These are phyloP conservation scores for Oreochromis niloticus DNA, from an alignment of 2,113 vertebrate genomes.

Conservation along the genomic window DNA sequence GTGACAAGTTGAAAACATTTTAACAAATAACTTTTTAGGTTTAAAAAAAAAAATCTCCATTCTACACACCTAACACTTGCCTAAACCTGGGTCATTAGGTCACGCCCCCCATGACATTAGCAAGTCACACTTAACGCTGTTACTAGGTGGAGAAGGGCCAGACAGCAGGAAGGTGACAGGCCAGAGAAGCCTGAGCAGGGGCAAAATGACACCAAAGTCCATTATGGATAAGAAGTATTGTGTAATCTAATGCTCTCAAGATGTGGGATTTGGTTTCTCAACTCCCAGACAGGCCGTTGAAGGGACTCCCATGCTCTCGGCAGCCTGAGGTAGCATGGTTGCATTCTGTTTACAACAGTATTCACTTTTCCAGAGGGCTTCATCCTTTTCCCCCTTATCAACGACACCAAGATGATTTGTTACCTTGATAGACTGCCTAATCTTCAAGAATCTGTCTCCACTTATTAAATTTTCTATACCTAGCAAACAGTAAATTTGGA, in stretches of 20 bases:
- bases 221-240: not conserved
- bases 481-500: not conserved
- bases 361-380: not conserved
- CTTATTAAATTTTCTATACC: not conserved
- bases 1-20: not conserved
- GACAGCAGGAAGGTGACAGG: not conserved
- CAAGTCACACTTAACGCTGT: not conserved
- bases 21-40: not conserved
- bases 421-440: not conserved
- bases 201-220: not conserved
- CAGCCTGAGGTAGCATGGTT: not conserved
- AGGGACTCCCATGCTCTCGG: not conserved
- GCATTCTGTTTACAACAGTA: not conserved
- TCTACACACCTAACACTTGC: not conserved
- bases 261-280: not conserved
- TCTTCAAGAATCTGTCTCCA: not conserved
- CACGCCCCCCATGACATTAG: not conserved
- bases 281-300: not conserved
- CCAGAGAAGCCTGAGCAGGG: not conserved
- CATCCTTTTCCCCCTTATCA: not conserved
- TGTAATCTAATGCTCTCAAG: not conserved
- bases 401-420: not conserved
- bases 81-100: not conserved
- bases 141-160: not conserved
- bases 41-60: fast-evolving